Percentiles rank a stretch among this genome's conserved stretches.
Conservation (phyloP, 2,888 invertebrate species). For the Raillietiella orientalis region DNA sequence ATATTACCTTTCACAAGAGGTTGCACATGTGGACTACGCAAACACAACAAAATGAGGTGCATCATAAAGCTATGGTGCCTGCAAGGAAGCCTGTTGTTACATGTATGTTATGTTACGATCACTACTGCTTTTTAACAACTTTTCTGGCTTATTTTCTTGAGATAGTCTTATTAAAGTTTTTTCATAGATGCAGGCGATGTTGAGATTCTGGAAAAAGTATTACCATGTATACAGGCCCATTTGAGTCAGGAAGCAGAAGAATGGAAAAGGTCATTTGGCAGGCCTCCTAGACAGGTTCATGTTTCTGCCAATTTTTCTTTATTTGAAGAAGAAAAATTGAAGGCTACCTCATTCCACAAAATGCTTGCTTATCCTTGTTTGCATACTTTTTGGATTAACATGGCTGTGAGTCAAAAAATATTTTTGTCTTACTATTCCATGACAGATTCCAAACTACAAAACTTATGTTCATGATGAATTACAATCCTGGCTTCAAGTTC, state of each 20-base stretch:
- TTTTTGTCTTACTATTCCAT: not conserved
- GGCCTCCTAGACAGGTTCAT: slow-evolving; percentile 42
- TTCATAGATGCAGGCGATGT: slow-evolving; percentile 43
- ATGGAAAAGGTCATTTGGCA: slow-evolving; percentile 65
- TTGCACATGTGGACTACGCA: no score
- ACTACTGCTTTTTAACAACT: no score
- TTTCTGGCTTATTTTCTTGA: no score
- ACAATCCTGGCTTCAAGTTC: slow-evolving; percentile 47
- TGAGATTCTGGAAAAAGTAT: slow-evolving; percentile 47
- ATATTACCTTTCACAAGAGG: no score
- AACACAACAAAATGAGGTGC: no score
- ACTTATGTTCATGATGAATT: slow-evolving; percentile 57
- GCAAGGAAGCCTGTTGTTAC: slow-evolving; percentile 9
- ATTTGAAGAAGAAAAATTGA: slow-evolving; percentile 21
- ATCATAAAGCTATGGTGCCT: no score
- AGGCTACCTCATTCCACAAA: slow-evolving; percentile 29
- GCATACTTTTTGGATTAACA: slow-evolving; percentile 82
- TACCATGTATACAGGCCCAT: slow-evolving; percentile 36
- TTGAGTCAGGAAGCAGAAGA: slow-evolving; percentile 62
- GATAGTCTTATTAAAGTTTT: no score
- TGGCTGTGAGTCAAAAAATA: slow-evolving; percentile 28
- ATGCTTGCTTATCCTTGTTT: slow-evolving; percentile 61
- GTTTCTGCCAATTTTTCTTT: slow-evolving; percentile 15
- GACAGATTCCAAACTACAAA: slow-evolving; percentile 24
- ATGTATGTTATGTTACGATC: slow-evolving; percentile 7